A percentile compares a stretch with the other conserved stretches of the same genome.
Conservation (phyloP, 2,113 vertebrate species). For the Ancistrus triradiatus region DNA sequence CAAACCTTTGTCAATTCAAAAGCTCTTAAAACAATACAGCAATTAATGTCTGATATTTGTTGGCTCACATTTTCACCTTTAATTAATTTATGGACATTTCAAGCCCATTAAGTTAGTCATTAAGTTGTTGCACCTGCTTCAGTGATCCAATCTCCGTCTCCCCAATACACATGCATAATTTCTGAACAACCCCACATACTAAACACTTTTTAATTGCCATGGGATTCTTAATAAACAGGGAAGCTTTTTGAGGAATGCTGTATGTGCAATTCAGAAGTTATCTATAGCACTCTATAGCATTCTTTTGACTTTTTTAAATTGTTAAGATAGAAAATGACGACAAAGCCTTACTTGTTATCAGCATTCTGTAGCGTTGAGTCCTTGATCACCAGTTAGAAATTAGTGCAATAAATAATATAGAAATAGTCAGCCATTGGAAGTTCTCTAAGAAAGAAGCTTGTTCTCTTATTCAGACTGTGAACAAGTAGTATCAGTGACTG, state of each 20-base stretch:
- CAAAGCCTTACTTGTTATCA: slow-evolving; percentile 72
- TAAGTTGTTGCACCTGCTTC: slow-evolving; percentile 16
- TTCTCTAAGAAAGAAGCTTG: slow-evolving; percentile 18
- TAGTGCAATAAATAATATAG: not conserved
- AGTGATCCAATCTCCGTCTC: slow-evolving; percentile 5
- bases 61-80: not conserved
- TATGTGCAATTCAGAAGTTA: too few relatives aligned
- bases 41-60: not conserved
- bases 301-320: too few relatives aligned
- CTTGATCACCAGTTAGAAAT: slow-evolving; percentile 3
- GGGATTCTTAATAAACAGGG: too few relatives aligned
- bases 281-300: too few relatives aligned
- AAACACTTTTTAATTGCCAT: not conserved
- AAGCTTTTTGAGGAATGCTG: too few relatives aligned
- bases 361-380: slow-evolving; percentile 49
- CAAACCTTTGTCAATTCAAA: too few relatives aligned
- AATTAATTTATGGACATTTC: not conserved
- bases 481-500: slow-evolving; percentile 58
- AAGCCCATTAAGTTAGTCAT: slow-evolving; percentile 19
- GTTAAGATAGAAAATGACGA: too few relatives aligned
- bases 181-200: not conserved
- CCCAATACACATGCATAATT: not conserved
- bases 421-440: not conserved
- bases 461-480: slow-evolving; percentile 38
- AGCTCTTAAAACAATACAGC: not conserved